Conservation (phyloP, 2,888 invertebrate genomes). For the Cepaea hortensis region DNA sequence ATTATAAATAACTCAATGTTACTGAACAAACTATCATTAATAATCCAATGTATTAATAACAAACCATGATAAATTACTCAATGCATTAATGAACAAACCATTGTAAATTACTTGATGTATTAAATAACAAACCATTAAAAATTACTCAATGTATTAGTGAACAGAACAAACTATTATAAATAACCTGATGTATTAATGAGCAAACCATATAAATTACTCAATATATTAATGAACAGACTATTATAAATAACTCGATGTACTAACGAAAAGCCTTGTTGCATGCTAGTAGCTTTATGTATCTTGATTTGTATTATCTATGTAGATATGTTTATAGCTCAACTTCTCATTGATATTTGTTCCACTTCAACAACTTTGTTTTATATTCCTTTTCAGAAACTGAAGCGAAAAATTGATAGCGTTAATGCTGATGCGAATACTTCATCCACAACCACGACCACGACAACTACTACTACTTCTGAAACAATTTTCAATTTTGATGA, state of each 20-base stretch:
- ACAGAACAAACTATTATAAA: too few relatives aligned
- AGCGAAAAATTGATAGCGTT: constrained; percentile 65
- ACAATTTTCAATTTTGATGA: constrained; percentile 63
- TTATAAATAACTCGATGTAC: too few relatives aligned
- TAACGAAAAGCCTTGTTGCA: too few relatives aligned
- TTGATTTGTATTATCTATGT: not conserved
- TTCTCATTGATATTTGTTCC: not conserved
- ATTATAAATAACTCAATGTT: too few relatives aligned
- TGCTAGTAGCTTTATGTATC: not conserved
- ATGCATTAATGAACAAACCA: too few relatives aligned
- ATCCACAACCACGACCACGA: constrained; percentile 45
- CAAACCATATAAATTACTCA: not conserved
- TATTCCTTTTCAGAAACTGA: constrained; percentile 61
- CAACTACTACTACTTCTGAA: constrained; percentile 47
- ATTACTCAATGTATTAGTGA: too few relatives aligned
- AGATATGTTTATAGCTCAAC: not conserved
- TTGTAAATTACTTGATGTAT: too few relatives aligned
- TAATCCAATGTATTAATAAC: too few relatives aligned
- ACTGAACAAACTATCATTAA: too few relatives aligned
- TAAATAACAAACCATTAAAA: too few relatives aligned
- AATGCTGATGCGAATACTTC: constrained; percentile 46
- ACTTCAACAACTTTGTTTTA: not conserved
- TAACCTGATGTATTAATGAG: not conserved
- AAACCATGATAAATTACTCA: too few relatives aligned
- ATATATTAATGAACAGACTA: too few relatives aligned